Percentiles rank a stretch among this genome's conserved stretches.
Evolutionary conservation across 2,888 invertebrate species (phyloP).

Genomic region (Rhorus exstirpatorius): DNA sequence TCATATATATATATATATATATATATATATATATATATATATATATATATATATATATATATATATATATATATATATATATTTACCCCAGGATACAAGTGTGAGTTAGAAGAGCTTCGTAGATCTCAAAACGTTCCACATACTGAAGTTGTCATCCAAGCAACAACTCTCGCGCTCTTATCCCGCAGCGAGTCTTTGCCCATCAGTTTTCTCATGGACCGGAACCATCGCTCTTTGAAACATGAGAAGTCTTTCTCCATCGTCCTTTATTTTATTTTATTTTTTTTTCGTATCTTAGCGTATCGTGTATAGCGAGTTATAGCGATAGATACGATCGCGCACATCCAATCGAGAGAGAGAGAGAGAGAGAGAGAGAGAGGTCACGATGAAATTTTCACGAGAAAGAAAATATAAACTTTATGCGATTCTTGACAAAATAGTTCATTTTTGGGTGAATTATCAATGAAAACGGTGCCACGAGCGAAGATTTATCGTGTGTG

Average conservation of each 20-base stretch:
- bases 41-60: background rate
- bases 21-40: background rate
- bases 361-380: too few species aligned
- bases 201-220: conserved; percentile 62
- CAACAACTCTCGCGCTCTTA: conserved; percentile 32
- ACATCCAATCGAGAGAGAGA: too few species aligned
- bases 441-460: background rate
- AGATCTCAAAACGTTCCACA: conserved; percentile 27
- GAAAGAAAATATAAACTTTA: too few species aligned
- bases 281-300: conserved; percentile 10
- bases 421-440: too few species aligned
- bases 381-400: too few species aligned
- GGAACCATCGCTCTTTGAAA: conserved; percentile 70
- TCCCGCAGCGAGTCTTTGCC: conserved; percentile 46
- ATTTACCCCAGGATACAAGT: conserved; percentile 9
- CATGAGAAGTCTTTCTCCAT: conserved; percentile 50
- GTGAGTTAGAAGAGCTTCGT: conserved; percentile 20
- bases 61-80: background rate
- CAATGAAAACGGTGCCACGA: background rate
- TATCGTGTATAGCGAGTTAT: conserved; percentile 15
- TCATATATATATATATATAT: background rate
- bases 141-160: conserved; percentile 33
- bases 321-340: background rate
- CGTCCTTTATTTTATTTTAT: too few species aligned
- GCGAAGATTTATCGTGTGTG: background rate